Evolutionary conservation across 2,888 invertebrate species (phyloP).

Genomic region (Harpalus rubripes): DNA sequence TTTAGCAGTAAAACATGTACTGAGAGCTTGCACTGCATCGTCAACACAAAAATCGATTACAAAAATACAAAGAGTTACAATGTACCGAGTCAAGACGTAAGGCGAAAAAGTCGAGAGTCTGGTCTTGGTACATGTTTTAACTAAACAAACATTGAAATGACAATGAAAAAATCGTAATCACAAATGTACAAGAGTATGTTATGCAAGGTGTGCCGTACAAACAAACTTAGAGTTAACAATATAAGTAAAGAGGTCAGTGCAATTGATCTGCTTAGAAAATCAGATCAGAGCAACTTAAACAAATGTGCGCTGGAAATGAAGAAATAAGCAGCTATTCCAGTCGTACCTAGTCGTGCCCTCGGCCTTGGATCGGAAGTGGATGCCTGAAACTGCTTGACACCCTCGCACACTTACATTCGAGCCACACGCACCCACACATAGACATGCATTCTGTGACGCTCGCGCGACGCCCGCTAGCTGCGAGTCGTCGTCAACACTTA

Average conservation of each 20-base stretch:
- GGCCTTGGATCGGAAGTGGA: slow-evolving; percentile 24
- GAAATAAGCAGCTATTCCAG: slow-evolving; percentile 81
- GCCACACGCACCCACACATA: slow-evolving; percentile 14
- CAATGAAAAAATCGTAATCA: slow-evolving; percentile 76
- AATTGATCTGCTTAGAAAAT: slow-evolving; percentile 73
- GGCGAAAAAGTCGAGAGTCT: slow-evolving; percentile 44
- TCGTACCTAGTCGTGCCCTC: slow-evolving; percentile 73
- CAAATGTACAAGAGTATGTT: slow-evolving; percentile 65
- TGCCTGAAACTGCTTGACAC: slow-evolving; percentile 56
- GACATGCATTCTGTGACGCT: slow-evolving; percentile 23
- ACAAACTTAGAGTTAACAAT: slow-evolving; percentile 79
- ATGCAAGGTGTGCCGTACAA: slow-evolving; percentile 83
- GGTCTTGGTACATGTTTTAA: slow-evolving; percentile 64
- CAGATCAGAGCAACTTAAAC: slow-evolving; percentile 83
- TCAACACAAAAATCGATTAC: slow-evolving; percentile 10
- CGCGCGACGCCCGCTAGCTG: slow-evolving; percentile 63
- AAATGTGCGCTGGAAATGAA: slow-evolving; percentile 86
- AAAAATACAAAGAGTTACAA: slow-evolving; percentile 16
- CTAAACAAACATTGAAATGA: slow-evolving; percentile 75
- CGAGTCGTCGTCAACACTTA: slow-evolving; percentile 83
- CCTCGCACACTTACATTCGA: slow-evolving; percentile 38
- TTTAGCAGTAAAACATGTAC: slow-evolving; percentile 62
- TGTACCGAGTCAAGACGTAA: slow-evolving; percentile 35
- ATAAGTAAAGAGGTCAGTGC: slow-evolving; percentile 76
- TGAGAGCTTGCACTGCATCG: slow-evolving; percentile 37